Evolutionary conservation across 2,113 vertebrate species (phyloP).

Genomic region (Gobio gobio): DNA sequence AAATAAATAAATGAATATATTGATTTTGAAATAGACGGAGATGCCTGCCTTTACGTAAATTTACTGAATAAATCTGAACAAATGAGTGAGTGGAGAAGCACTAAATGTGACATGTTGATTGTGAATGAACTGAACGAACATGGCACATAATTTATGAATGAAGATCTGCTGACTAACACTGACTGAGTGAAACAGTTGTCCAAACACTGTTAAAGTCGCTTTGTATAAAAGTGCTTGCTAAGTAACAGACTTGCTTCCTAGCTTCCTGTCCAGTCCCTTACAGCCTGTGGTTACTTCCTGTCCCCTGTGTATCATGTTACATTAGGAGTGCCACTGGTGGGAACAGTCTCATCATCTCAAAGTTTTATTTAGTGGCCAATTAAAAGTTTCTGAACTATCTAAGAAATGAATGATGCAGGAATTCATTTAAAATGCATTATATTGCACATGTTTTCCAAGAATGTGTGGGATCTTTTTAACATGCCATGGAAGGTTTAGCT

Average conservation of each 20-base stretch:
- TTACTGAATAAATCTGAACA: neutral
- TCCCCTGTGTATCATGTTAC: neutral
- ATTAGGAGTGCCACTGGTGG: neutral
- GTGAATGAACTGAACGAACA: neutral
- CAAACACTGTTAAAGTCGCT: neutral
- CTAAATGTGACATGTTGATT: neutral
- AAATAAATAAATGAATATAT: neutral
- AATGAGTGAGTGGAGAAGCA: conserved; percentile 7
- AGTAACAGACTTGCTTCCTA: conserved; percentile 1
- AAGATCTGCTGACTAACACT: neutral
- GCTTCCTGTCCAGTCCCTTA: neutral
- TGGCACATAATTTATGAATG: neutral
- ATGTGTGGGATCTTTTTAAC: conserved; percentile 27
- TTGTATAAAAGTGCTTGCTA: neutral
- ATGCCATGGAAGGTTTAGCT: conserved; percentile 34
- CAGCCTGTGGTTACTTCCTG: neutral
- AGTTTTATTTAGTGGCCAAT: conserved; percentile 34
- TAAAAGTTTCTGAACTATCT: conserved; percentile 38
- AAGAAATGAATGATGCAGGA: conserved; percentile 14
- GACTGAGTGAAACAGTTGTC: neutral
- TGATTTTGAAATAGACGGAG: neutral
- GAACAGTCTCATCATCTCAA: neutral
- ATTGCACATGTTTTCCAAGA: conserved; percentile 44
- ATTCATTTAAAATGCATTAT: conserved; percentile 33
- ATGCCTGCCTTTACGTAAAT: neutral